Base-by-base conservation (phyloP, 2,797 vertebrate genomes). In the Salmo trutta region DNA sequence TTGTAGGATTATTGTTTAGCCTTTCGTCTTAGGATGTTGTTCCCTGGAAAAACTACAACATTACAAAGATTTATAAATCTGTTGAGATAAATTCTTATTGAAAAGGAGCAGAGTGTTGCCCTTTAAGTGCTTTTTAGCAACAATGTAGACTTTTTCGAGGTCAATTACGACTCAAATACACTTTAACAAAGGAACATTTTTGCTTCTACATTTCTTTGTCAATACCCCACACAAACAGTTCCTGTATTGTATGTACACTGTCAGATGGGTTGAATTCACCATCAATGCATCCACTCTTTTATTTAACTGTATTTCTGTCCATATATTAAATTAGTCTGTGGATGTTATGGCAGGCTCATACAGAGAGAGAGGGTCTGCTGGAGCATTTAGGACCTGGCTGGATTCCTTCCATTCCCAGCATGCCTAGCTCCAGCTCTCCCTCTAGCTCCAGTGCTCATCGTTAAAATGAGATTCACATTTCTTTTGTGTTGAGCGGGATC, bases 391-490 rank as follows among this genome's bases (percentile, higher is more conserved):
- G 91, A 82, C 75, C 89, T 92, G 91, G 91, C 91, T 64, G 21
- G 21, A 64, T 1, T 3, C 8, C 21, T 10, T 88, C 84, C 85
- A 85, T 91, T 93, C 93, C 92, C 91, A 90, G 88, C 83, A 36
- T 54, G 31, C 68, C 92, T 85, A 85, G 86, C 77, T 85, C 73
- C 81, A 24, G 15, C 31, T 33, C 27, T 14, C 41, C 41, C 41
- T 47, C 41, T 31, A 5, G 15, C 65, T 31, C 65, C 84, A 72
- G 82, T 88, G 89, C 87, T 82, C 86, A 75, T 83, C 51, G 84
- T 87, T 92, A 89, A 87, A 89, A 91, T 87, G 87, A 91, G 89
- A 92, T 90, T 93, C 86, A 76, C 88, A 92, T 92, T 92, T 87
- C 87, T 91, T 89, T 91, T 90, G 90, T 92, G 89, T 88, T 90